Evolutionary conservation across 2,797 vertebrate species (phyloP), one percentile per base, ranked within the genome.

Genomic region (Gymnopithys bicolor): DNA sequence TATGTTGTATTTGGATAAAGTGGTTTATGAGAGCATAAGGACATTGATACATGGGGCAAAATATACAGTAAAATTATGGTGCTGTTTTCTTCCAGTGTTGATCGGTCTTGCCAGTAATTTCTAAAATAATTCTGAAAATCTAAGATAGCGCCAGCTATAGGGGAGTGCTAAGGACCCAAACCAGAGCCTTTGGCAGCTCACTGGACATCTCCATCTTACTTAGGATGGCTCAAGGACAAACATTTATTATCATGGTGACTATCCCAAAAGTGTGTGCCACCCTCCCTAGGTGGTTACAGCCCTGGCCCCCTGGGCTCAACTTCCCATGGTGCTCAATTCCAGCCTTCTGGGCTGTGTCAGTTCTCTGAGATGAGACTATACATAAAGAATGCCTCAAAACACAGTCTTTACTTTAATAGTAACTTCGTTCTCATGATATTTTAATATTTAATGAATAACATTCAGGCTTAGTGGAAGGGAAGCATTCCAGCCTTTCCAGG

Each of bases 101-200:
- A 46, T 53, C 67, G 25, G n/a, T 69, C 30, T 92, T 84, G 19
- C 13, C 32, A 70, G 14, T 49, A 59, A 74, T 77, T 88, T 89
- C 55, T 67, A 43, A 73, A 89, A 78, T 33, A 63, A 83, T 78
- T 83, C n/a, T 89, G 56, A 75, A 91, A 87, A 41, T 30, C 25
- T 87, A 22, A 71, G 71, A 43, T 13, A 66, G 35, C 51, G 41
- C 10, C 39, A 82, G 22, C 3, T 28, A 58, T 24, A 45, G 17
- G 1, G 7, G 14, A 64, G 62, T 64, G 11, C 27, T 41, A 0
- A 87, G 37, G 30, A 71, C 14, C 5, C 19, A 66, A 76, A 62
- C 43, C 30, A 87, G 85, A 94, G n/a, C 16, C 49, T 33, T 45
- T 27, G 66, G 41, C 25, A 73, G 14, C 33, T 80, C 62, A 46